These are phyloP conservation scores for Phymanthus crucifer DNA, from an alignment of 92 coral and sea anemone genomes.

Conservation along the genomic window DNA sequence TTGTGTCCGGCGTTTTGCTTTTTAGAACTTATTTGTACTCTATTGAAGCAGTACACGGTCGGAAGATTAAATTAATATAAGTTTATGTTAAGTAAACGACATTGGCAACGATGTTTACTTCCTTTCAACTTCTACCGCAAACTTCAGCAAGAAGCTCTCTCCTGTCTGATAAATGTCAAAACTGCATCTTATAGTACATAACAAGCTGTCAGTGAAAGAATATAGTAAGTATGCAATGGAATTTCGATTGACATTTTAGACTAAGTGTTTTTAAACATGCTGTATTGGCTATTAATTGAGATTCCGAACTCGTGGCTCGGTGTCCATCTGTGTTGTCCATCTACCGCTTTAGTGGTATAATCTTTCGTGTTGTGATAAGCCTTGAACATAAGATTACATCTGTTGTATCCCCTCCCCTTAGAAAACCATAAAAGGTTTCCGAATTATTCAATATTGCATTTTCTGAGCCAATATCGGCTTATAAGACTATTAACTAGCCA, in stretches of 20 bases:
- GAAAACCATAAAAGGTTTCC: background rate
- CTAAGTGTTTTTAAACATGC: background rate
- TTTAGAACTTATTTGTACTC: background rate
- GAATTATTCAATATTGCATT: background rate
- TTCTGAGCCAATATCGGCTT: background rate
- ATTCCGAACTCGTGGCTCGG: background rate
- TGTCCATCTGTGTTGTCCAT: conserved; percentile 14
- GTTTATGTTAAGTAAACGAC: conserved; percentile 1
- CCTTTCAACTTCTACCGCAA: background rate
- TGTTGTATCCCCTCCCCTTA: background rate
- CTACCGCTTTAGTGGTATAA: conserved; percentile 7
- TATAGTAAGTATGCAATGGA: background rate
- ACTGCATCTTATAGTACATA: background rate
- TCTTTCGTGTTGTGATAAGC: background rate
- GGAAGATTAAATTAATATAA: background rate
- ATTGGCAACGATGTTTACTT: conserved; percentile 8
- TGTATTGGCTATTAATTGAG: background rate
- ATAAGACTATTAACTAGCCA: background rate
- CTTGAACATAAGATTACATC: background rate
- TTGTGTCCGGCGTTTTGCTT: background rate
- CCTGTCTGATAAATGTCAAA: conserved; percentile 16
- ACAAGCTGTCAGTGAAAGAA: background rate
- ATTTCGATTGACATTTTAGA: background rate
- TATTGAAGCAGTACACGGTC: background rate
- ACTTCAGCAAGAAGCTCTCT: conserved; percentile 9